phyloP scores from a whole-genome alignment of 2,113 vertebrate species.

The Cyanoramphus novaezelandiae region DNA sequence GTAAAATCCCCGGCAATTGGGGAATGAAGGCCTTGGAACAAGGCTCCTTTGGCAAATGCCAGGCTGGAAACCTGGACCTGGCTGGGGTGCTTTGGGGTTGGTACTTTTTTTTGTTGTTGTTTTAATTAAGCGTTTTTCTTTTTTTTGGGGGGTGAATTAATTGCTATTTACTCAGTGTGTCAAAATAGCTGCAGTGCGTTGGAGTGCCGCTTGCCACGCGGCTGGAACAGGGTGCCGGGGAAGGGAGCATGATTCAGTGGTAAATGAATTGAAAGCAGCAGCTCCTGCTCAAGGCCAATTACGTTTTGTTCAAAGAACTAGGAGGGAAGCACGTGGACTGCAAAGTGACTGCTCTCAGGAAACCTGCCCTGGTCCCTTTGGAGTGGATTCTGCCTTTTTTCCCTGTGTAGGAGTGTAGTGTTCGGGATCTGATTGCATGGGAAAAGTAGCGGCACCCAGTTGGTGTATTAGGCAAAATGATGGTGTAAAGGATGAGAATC shows the following conservation, averaged over 20 bases:
- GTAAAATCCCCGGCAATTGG: not conserved
- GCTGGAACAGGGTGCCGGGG: not conserved
- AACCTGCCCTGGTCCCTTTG: not conserved
- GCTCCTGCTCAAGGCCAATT: slow-evolving; percentile 43
- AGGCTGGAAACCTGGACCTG: not conserved
- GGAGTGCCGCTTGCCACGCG: not conserved
- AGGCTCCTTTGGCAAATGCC: not conserved
- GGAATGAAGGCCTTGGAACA: not conserved
- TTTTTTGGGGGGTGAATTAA: not conserved
- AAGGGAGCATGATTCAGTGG: slow-evolving; percentile 35
- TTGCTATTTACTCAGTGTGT: slow-evolving; percentile 62
- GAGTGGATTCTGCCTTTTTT: not conserved
- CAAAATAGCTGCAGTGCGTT: slow-evolving; percentile 55
- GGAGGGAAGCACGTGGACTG: not conserved
- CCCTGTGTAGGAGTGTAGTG: fast-evolving
- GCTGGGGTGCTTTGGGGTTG: not conserved
- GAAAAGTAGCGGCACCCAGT: fast-evolving
- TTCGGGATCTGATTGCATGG: not conserved
- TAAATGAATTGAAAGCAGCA: slow-evolving; percentile 48
- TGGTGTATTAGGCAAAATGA: fast-evolving
- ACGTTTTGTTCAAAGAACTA: not conserved
- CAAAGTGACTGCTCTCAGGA: not conserved
- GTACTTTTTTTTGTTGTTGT: fast-evolving
- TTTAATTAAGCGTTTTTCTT: not conserved
- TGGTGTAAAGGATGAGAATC: not conserved